Evolutionary conservation across 1,140 invertebrate genomes (phyloP).

Genomic region (Nephila pilipes): DNA sequence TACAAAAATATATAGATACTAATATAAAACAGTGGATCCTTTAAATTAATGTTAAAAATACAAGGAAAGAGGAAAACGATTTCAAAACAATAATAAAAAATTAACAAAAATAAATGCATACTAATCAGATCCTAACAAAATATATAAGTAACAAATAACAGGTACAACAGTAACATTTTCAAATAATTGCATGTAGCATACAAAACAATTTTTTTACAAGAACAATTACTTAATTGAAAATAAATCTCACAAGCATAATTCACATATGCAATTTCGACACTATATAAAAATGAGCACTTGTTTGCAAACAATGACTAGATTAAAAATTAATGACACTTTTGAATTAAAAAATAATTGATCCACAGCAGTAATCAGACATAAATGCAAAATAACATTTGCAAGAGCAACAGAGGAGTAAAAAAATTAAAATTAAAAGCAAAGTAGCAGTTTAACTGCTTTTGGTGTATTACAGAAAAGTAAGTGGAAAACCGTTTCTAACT

Average conservation of each 20-base stretch:
- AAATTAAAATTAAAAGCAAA: background rate
- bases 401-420: background rate
- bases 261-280: no score
- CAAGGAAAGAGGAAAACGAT: background rate
- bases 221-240: no score
- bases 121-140: no score
- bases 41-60: background rate
- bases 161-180: no score
- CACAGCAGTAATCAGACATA: background rate
- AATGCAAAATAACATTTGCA: background rate
- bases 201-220: no score
- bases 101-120: background rate
- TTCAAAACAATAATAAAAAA: background rate
- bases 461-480: background rate
- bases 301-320: background rate
- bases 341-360: background rate
- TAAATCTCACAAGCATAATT: no score
- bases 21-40: background rate
- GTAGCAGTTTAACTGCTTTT: conserved; percentile 7
- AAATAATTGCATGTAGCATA: no score
- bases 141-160: no score
- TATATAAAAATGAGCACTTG: no score
- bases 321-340: background rate
- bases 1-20: conserved; percentile 2
- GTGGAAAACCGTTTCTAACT: background rate